Conservation (phyloP, 2,888 invertebrate genomes). For the Eupeodes latifasciatus region DNA sequence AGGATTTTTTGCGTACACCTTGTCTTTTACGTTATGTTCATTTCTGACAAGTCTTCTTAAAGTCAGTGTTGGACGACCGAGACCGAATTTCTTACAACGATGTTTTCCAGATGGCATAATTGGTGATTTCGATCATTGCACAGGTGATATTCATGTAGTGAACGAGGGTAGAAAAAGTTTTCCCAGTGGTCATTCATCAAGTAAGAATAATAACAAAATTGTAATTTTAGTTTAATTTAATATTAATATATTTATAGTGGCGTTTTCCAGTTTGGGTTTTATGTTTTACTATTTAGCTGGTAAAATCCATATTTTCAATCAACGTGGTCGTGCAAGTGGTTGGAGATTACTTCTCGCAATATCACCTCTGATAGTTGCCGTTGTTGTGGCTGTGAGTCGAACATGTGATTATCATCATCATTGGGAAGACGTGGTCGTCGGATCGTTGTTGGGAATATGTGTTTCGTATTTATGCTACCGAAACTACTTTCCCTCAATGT, state of each 20-base stretch:
- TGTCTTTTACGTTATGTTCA: constrained; percentile 89
- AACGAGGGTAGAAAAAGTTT: constrained; percentile 94
- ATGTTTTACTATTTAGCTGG: constrained; percentile 90
- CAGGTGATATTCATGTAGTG: constrained; percentile 87
- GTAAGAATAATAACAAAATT: constrained; percentile 85
- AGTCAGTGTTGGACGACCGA: constrained; percentile 86
- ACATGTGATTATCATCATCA: constrained; percentile 96
- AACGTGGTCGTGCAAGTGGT: constrained; percentile 87
- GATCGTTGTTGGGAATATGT: constrained; percentile 88
- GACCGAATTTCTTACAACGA: constrained; percentile 93
- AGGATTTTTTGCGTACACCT: constrained; percentile 87
- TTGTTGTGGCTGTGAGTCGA: constrained; percentile 89
- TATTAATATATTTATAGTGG: constrained; percentile 86
- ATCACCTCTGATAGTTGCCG: constrained; percentile 88
- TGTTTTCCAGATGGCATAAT: constrained; percentile 92
- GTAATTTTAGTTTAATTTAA: background rate
- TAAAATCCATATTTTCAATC: constrained; percentile 88
- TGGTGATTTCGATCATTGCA: constrained; percentile 85
- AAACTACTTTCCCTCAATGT: constrained; percentile 89
- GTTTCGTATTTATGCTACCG: constrained; percentile 89
- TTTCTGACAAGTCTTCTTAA: constrained; percentile 84
- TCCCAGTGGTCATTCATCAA: constrained; percentile 94
- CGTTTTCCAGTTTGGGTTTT: constrained; percentile 91
- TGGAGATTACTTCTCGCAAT: constrained; percentile 87
- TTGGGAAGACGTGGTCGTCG: constrained; percentile 93